Conservation (phyloP, 1,140 invertebrate genomes). For the Formica selysi region DNA sequence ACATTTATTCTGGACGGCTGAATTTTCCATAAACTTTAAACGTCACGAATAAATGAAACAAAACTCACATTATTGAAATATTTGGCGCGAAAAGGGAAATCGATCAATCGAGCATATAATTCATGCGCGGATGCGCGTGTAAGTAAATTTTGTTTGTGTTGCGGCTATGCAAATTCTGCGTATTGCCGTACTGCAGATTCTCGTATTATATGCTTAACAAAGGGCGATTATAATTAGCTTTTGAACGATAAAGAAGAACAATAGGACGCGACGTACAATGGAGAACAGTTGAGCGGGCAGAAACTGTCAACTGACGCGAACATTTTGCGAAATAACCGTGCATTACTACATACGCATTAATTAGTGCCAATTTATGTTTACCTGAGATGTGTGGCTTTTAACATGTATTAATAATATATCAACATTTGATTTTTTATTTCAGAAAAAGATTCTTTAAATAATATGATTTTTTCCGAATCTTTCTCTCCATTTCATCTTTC, state of each 20-base stretch:
- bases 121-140: not conserved
- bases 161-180: constrained; percentile 45
- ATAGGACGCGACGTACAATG: constrained; percentile 50
- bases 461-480: not conserved
- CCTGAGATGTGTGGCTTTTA: constrained; percentile 6
- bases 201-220: constrained; percentile 54
- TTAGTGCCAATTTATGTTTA: constrained; percentile 20
- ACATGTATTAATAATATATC: not conserved
- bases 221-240: constrained; percentile 61
- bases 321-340: constrained; percentile 38
- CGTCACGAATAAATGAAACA: constrained; percentile 21
- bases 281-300: constrained; percentile 24
- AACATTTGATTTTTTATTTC: not conserved
- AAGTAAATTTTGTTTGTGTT: constrained; percentile 52
- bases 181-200: constrained; percentile 20
- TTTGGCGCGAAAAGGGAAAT: constrained; percentile 22
- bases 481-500: not conserved
- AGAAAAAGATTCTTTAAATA: not conserved
- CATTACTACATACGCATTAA: constrained; percentile 43
- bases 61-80: constrained; percentile 23
- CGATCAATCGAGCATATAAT: not conserved
- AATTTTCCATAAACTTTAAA: constrained; percentile 31
- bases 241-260: constrained; percentile 59
- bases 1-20: not conserved
- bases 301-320: constrained; percentile 48